Evolutionary conservation across 2,888 invertebrate species (phyloP), one percentile per base, ranked within the genome.

Genomic region (Synanthedon formicaeformis): DNA sequence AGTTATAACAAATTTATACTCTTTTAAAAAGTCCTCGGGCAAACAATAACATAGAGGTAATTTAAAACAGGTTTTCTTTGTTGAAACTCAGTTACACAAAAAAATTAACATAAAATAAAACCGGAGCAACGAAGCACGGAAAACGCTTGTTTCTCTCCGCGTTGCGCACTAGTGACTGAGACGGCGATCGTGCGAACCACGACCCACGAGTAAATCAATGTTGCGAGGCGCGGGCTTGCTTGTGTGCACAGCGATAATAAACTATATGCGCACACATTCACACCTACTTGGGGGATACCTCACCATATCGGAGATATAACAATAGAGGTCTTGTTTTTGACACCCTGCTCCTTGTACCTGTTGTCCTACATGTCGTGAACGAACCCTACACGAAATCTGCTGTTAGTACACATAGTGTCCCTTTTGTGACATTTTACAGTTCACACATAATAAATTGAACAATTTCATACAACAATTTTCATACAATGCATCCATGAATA

Each of bases 101-200:
- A 75, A 79, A 82, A 77, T 60, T 59, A 80, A 84, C 73, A 71
- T 69, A 81, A 83, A 81, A 75, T 75, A 76, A 81, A 81, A 76
- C 70, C 62, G 71, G 68, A 70, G 67, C 69, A 69, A 65, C 62
- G 55, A 52, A 67, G 59, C 70, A 64, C 63, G 56, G 60, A 69
- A 49, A 34, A 72, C 81, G 84, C 83, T 83, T 79, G 83, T 69
- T 69, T 73, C 75, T 71, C 71, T 69, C 71, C 64, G 83, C 85
- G 86, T 80, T 86, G 86, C 86, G 86, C 86, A 82, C 80, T 82
- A 70, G 78, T 84, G 85, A 86, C 87, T 84, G 87, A 78, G 73
- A 57, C 67, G 74, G 71, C 72, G 76, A 69, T 64, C 66, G 50
- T 3, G 34, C 34, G 34, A 34, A 34, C 34, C 34, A 34, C 34